These are phyloP conservation scores for Buphagus erythrorhynchus DNA, from an alignment of 2,797 vertebrate genomes.

Conservation along the genomic window DNA sequence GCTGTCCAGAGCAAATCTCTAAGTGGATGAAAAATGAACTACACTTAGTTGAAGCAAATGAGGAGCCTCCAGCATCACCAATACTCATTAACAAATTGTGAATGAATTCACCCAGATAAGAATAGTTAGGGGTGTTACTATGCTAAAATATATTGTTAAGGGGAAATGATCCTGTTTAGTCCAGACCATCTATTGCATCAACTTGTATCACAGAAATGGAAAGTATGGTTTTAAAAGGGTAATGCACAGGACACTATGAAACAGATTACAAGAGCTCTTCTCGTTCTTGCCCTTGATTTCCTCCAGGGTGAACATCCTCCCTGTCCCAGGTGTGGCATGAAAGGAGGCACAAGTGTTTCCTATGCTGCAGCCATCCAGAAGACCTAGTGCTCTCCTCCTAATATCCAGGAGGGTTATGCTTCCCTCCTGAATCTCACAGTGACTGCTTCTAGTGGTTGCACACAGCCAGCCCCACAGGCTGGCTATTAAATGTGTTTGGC, in stretches of 20 bases:
- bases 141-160: not conserved
- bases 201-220: not conserved
- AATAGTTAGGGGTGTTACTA: not conserved
- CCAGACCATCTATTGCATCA: not conserved
- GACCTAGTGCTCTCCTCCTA: not conserved
- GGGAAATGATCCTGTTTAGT: not conserved
- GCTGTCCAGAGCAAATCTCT: not conserved
- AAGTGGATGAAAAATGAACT: not conserved
- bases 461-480: constrained; percentile 45
- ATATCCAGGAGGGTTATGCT: not conserved
- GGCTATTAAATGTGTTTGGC: constrained; percentile 35
- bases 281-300: not conserved
- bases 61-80: not conserved
- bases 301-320: not conserved
- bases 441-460: constrained; percentile 15
- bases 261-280: not conserved
- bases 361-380: not conserved
- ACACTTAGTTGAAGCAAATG: not conserved
- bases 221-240: not conserved
- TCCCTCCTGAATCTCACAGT: not conserved
- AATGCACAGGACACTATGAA: not conserved
- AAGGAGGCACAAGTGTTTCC: not conserved
- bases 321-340: not conserved
- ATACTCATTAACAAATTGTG: not conserved
- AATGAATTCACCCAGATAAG: not conserved